Conservation (phyloP, 2,888 invertebrate species). For the Leptinotarsa rubiginosa region DNA sequence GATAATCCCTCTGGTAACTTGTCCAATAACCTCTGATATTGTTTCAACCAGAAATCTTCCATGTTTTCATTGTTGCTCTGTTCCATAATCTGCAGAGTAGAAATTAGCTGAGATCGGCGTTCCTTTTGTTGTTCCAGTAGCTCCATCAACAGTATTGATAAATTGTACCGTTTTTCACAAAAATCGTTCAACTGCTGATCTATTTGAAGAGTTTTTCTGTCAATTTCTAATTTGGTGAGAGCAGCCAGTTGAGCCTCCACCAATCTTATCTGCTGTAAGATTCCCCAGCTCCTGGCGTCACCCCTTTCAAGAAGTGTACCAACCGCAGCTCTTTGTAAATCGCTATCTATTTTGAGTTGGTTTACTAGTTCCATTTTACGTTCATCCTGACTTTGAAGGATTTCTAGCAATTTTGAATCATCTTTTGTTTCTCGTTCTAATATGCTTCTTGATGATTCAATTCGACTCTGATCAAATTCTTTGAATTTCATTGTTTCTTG, state of each 20-base stretch:
- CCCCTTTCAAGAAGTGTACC: slow-evolving; percentile 78
- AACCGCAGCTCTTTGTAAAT: slow-evolving; percentile 79
- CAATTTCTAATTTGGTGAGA: slow-evolving; percentile 79
- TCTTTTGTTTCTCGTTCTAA: slow-evolving; percentile 76
- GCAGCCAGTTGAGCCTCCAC: slow-evolving; percentile 79
- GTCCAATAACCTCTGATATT: slow-evolving; percentile 86
- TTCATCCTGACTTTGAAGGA: slow-evolving; percentile 74
- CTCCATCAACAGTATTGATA: slow-evolving; percentile 76
- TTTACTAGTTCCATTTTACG: slow-evolving; percentile 72
- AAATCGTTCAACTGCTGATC: slow-evolving; percentile 78
- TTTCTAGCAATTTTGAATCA: slow-evolving; percentile 71
- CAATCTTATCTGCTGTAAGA: slow-evolving; percentile 79
- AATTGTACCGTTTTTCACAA: slow-evolving; percentile 74
- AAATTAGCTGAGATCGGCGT: slow-evolving; percentile 74
- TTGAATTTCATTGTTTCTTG: slow-evolving; percentile 76
- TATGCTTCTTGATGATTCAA: slow-evolving; percentile 71
- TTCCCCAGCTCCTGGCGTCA: slow-evolving; percentile 81
- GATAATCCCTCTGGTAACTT: slow-evolving; percentile 74
- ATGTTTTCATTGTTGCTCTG: slow-evolving; percentile 67
- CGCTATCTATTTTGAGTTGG: slow-evolving; percentile 76
- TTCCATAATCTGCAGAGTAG: slow-evolving; percentile 81
- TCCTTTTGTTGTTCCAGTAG: slow-evolving; percentile 77
- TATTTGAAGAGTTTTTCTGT: slow-evolving; percentile 76
- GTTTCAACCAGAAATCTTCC: slow-evolving; percentile 80
- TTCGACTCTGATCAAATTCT: slow-evolving; percentile 72